Conservation (phyloP, 2,888 invertebrate species). For the Epinotia nisella region DNA sequence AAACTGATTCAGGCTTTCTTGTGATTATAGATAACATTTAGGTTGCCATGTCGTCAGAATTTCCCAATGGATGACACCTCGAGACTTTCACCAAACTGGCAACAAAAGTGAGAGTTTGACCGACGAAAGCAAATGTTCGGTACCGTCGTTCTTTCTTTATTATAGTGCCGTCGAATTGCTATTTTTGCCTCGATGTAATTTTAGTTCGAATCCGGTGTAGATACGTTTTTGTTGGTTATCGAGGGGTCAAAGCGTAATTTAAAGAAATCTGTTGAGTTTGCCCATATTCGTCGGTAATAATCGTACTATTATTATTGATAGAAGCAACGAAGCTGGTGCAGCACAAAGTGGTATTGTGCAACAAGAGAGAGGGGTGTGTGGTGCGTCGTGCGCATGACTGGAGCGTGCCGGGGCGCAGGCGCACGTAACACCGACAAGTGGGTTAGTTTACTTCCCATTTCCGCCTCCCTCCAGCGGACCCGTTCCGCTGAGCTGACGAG, state of each 20-base stretch:
- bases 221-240: background rate
- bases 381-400: conserved; percentile 55
- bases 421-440: conserved; percentile 68
- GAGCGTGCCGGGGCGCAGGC: conserved; percentile 63
- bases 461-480: conserved; percentile 53
- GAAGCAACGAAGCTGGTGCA: conserved; percentile 15
- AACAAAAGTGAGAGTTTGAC: conserved; percentile 57
- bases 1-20: background rate
- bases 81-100: conserved; percentile 33
- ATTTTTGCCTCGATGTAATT: background rate
- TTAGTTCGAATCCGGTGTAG: background rate
- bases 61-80: background rate
- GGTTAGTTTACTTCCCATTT: conserved; percentile 75
- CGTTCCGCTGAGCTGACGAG: conserved; percentile 44
- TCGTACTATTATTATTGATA: background rate
- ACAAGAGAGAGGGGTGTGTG: conserved; percentile 43
- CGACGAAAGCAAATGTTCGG: conserved; percentile 15
- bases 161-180: background rate
- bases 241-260: background rate
- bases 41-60: background rate
- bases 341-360: conserved; percentile 33
- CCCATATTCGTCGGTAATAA: background rate
- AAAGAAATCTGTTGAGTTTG: background rate
- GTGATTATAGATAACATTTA: background rate
- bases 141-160: background rate